phyloP scores from a whole-genome alignment of 2,888 invertebrate species.

The Stictocephala bisonia region DNA sequence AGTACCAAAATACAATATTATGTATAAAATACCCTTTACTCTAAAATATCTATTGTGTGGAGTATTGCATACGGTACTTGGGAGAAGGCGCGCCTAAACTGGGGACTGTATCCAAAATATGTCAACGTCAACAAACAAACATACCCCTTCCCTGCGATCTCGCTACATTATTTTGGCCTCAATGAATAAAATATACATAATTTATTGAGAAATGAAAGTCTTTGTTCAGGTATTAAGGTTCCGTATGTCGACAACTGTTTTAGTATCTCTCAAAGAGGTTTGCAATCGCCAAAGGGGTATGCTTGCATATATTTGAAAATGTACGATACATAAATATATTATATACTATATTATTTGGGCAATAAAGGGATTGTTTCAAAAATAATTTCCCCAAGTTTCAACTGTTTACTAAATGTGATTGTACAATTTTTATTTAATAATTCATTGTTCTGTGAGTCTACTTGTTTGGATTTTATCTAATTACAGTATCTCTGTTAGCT shows the following conservation, averaged over 20 bases:
- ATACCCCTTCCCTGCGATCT: constrained; percentile 1
- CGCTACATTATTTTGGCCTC: no score
- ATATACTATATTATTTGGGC: constrained; percentile 34
- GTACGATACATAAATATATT: constrained; percentile 39
- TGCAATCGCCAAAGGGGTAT: constrained; percentile 25
- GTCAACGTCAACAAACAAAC: constrained; percentile 9
- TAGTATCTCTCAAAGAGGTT: no score
- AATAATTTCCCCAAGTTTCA: constrained; percentile 36
- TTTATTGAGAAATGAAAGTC: no score
- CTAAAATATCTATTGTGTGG: constrained; percentile 57
- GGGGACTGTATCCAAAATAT: constrained; percentile 42
- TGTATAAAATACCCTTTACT: constrained; percentile 58
- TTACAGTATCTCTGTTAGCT: no score
- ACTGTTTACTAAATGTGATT: constrained; percentile 39
- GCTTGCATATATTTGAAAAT: constrained; percentile 35
- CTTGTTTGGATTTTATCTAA: no score
- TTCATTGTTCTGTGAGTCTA: constrained; percentile 20
- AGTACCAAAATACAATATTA: constrained; percentile 59
- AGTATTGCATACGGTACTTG: constrained; percentile 54
- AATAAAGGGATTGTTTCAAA: constrained; percentile 32
- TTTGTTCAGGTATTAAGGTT: no score
- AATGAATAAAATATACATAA: no score
- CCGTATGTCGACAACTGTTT: no score
- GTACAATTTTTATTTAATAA: constrained; percentile 37
- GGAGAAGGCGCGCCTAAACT: constrained; percentile 35